These are phyloP conservation scores for Drosophila parthenogenetica DNA, from an alignment of 2,888 invertebrate species.

Conservation along the genomic window DNA sequence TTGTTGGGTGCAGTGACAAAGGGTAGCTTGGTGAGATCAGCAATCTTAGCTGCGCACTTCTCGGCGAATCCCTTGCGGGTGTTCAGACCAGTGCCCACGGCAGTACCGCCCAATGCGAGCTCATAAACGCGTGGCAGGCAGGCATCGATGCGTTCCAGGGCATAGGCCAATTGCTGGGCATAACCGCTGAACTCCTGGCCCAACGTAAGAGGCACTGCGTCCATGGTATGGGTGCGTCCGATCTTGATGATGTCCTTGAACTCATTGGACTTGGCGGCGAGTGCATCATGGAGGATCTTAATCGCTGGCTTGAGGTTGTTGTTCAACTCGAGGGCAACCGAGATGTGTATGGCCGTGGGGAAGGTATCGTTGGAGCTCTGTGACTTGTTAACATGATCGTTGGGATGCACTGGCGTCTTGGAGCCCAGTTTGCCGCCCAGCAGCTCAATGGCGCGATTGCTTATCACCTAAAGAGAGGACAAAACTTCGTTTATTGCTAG, in stretches of 20 bases:
- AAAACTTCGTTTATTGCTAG: neutral
- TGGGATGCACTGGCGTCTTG: slow-evolving; percentile 98
- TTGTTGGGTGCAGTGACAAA: slow-evolving; percentile 98
- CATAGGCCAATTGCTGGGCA: slow-evolving; percentile 93
- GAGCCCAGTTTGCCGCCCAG: slow-evolving; percentile 96
- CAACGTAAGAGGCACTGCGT: slow-evolving; percentile 97
- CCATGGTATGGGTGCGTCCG: slow-evolving; percentile 94
- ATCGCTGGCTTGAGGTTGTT: slow-evolving; percentile 93
- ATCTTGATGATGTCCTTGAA: slow-evolving; percentile 98
- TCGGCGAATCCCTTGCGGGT: slow-evolving; percentile 97
- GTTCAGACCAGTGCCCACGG: slow-evolving; percentile 99
- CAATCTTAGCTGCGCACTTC: slow-evolving; percentile 94
- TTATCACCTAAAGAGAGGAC: slow-evolving; percentile 88
- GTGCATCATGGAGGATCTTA: slow-evolving; percentile 89
- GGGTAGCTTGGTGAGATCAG: slow-evolving; percentile 93
- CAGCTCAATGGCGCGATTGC: slow-evolving; percentile 95
- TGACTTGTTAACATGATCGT: slow-evolving; percentile 99
- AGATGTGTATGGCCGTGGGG: slow-evolving; percentile 99
- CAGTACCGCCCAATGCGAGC: slow-evolving; percentile 98
- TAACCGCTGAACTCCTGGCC: slow-evolving; percentile 99
- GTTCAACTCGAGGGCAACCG: slow-evolving; percentile 95
- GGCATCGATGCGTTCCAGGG: slow-evolving; percentile 92
- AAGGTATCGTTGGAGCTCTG: slow-evolving; percentile 99
- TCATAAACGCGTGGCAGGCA: slow-evolving; percentile 95
- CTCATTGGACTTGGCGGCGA: slow-evolving; percentile 92